These are phyloP conservation scores for Pimephales promelas DNA, from an alignment of 2,113 vertebrate species.

Conservation along the genomic window DNA sequence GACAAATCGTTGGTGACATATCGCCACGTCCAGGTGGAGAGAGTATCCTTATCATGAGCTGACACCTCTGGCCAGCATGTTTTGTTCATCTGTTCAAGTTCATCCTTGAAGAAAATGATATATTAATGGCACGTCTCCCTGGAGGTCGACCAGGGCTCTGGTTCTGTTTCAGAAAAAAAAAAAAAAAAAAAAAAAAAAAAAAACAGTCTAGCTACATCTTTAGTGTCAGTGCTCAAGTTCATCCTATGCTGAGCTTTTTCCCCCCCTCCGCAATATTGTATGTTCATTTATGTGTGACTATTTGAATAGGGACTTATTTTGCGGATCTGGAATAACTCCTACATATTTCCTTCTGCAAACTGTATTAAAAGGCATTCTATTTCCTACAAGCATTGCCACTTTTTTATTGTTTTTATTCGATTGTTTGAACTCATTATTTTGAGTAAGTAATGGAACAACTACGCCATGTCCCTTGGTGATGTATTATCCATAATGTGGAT, in stretches of 20 bases:
- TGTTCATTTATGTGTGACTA: not conserved
- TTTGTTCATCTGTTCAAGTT: constrained; percentile 46
- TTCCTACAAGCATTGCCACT: constrained; percentile 1
- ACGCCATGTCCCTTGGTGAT: constrained; percentile 22
- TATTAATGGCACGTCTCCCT: constrained; percentile 49
- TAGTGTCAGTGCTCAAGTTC: not conserved
- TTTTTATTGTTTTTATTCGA: constrained; percentile 37
- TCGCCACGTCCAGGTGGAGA: constrained; percentile 39
- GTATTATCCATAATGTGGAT: constrained; percentile 30
- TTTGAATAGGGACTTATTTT: not conserved
- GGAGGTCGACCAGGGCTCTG: constrained; percentile 36
- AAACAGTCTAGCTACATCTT: constrained; percentile 21
- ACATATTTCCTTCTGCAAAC: constrained; percentile 10
- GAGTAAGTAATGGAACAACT: constrained; percentile 38
- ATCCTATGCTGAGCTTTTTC: too few species aligned
- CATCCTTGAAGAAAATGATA: constrained; percentile 59
- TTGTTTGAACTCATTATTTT: constrained; percentile 39
- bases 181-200: not conserved
- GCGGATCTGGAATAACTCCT: not conserved
- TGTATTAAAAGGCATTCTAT: constrained; percentile 17
- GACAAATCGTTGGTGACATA: constrained; percentile 56
- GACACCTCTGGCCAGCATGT: constrained; percentile 45
- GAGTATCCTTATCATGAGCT: constrained; percentile 54
- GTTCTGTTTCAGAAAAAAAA: constrained; percentile 19
- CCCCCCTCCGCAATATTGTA: not conserved